Conservation (phyloP, 2,888 invertebrate genomes). For the Drosophila trichaetosa region DNA sequence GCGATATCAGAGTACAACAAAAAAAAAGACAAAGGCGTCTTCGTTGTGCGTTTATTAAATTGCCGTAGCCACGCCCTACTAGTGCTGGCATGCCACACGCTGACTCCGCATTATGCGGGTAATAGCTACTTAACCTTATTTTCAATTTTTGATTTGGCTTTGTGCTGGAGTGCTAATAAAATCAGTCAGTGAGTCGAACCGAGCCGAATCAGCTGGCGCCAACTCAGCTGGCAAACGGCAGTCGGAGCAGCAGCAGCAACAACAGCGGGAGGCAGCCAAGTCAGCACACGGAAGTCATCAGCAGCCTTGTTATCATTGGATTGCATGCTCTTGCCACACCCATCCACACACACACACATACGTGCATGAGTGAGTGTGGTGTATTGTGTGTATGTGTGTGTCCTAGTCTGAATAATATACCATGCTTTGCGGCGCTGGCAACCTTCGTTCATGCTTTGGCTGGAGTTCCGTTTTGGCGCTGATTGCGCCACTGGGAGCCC, state of each 20-base stretch:
- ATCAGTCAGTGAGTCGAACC: conserved; percentile 33
- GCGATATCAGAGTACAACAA: conserved; percentile 17
- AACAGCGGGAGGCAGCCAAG: conserved; percentile 41
- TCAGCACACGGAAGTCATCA: conserved; percentile 73
- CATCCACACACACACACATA: background rate
- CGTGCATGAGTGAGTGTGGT: conserved; percentile 3
- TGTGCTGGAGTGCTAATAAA: conserved; percentile 46
- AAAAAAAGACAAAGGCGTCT: conserved; percentile 5
- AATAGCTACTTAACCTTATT: conserved; percentile 82
- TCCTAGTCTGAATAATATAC: conserved; percentile 64
- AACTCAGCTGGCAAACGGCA: conserved; percentile 35
- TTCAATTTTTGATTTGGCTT: conserved; percentile 78
- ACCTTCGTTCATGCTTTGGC: conserved; percentile 30
- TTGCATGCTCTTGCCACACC: conserved; percentile 11
- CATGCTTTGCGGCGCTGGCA: conserved; percentile 61
- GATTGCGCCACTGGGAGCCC: conserved; percentile 78
- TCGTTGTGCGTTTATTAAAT: conserved; percentile 66
- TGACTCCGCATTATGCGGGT: conserved; percentile 58
- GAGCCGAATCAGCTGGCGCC: conserved; percentile 32
- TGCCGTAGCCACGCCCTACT: conserved; percentile 54
- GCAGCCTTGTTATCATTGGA: conserved; percentile 76
- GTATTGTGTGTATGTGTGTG: conserved; percentile 20
- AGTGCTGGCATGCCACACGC: conserved; percentile 24
- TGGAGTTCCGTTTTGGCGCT: conserved; percentile 55
- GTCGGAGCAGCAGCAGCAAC: conserved; percentile 22